Conservation (phyloP, 92 coral and sea anemone genomes). For the Actinernus sp. region DNA sequence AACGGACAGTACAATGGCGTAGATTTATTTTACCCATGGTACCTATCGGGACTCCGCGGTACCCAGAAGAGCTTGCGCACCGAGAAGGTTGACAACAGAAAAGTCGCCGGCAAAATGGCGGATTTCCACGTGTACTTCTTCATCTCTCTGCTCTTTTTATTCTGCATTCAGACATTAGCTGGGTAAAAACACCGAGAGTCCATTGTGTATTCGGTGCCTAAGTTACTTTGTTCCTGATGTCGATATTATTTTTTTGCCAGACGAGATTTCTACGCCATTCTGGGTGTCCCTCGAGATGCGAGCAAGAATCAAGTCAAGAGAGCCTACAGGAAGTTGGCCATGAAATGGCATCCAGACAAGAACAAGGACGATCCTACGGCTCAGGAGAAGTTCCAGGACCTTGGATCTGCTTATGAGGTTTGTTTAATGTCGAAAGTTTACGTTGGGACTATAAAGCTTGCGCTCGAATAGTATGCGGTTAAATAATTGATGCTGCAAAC, state of each 20-base stretch:
- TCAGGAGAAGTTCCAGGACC: constrained; percentile 95
- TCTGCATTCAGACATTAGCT: constrained; percentile 92
- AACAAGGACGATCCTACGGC: constrained; percentile 95
- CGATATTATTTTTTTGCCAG: constrained; percentile 29
- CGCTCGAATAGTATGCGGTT: too few relatives aligned
- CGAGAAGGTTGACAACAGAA: too few relatives aligned
- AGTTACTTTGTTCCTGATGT: not conserved
- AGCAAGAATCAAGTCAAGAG: constrained; percentile 92
- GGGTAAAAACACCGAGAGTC: constrained; percentile 59
- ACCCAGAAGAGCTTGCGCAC: too few relatives aligned
- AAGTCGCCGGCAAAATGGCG: constrained; percentile 78
- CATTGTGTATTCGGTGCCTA: not conserved
- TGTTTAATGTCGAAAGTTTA: constrained; percentile 15
- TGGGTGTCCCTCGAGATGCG: constrained; percentile 99
- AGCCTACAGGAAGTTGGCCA: constrained; percentile 98
- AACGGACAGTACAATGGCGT: too few relatives aligned
- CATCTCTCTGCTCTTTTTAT: constrained; percentile 68
- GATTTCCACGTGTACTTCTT: constrained; percentile 86
- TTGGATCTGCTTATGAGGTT: constrained; percentile 99
- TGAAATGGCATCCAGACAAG: constrained; percentile 99
- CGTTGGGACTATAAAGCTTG: too few relatives aligned
- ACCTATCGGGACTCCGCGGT: too few relatives aligned
- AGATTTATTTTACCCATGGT: too few relatives aligned
- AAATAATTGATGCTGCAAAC: too few relatives aligned
- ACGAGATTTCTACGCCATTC: constrained; percentile 96